phyloP scores from a whole-genome alignment of 2,113 vertebrate genomes.

The Callopanchax toddi region DNA sequence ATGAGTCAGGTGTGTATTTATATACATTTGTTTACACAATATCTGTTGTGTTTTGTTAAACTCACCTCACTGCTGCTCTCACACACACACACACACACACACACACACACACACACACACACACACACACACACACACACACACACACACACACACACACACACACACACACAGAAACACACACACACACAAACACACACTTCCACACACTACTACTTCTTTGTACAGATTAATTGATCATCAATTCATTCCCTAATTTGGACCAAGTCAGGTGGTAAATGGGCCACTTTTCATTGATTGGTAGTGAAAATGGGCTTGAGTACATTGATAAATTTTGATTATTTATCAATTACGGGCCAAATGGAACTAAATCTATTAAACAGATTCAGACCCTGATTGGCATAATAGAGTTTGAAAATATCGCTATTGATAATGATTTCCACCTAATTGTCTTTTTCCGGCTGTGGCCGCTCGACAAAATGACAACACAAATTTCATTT shows the following conservation, averaged over 20 bases:
- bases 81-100: constrained; percentile 21
- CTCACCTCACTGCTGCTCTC: constrained; percentile 82
- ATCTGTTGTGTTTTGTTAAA: constrained; percentile 90
- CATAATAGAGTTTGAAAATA: constrained; percentile 99
- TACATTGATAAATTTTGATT: constrained; percentile 99
- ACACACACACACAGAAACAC: constrained; percentile 11
- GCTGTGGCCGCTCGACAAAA: constrained; percentile 91
- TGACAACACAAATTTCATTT: constrained; percentile 98
- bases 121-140: constrained; percentile 8
- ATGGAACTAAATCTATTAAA: constrained; percentile 99
- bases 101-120: constrained; percentile 38
- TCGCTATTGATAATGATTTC: constrained; percentile 99
- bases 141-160: constrained; percentile 80
- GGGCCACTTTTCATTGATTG: constrained; percentile 99
- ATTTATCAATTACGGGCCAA: constrained; percentile 99
- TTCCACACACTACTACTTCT: constrained; percentile 87
- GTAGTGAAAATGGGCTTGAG: constrained; percentile 98
- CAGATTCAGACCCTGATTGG: constrained; percentile 96
- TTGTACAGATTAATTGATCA: constrained; percentile 99
- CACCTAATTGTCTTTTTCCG: constrained; percentile 97
- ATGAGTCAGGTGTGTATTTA: not conserved
- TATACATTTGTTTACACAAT: constrained; percentile 71
- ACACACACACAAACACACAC: too few relatives aligned
- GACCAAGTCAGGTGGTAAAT: constrained; percentile 99
- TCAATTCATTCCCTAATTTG: constrained; percentile 99